Conservation (phyloP, 2,797 vertebrate species). For the Falco novaeseelandiae region DNA sequence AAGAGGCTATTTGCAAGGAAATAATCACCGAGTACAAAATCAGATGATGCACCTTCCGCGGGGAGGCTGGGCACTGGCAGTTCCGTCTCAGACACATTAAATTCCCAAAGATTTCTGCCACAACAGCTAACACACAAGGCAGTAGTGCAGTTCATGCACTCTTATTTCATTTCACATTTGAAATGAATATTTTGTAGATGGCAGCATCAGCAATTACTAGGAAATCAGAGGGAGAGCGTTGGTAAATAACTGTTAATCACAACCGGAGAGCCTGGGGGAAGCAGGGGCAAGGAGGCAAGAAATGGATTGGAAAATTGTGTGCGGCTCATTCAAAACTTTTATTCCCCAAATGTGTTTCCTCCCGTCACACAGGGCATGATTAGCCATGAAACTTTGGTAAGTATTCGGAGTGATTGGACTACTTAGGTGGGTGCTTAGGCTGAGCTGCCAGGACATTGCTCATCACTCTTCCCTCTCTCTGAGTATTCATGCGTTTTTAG, state of each 20-base stretch:
- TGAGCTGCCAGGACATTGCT: background rate
- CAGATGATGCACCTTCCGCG: background rate
- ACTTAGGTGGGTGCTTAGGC: background rate
- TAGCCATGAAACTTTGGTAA: slow-evolving; percentile 6
- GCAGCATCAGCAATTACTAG: slow-evolving; percentile 1
- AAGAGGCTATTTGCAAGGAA: slow-evolving; percentile 3
- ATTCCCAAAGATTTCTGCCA: slow-evolving; percentile 5
- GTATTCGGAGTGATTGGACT: slow-evolving; percentile 27
- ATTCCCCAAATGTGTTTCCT: slow-evolving; percentile 25
- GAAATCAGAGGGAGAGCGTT: slow-evolving; percentile 36
- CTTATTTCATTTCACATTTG: slow-evolving; percentile 25
- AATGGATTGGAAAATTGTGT: slow-evolving; percentile 11
- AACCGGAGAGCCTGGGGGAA: background rate
- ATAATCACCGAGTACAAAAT: background rate
- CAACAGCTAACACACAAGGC: background rate
- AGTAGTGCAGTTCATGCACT: background rate
- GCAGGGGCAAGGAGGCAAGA: slow-evolving; percentile 6
- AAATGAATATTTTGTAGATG: slow-evolving; percentile 39
- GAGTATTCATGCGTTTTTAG: background rate
- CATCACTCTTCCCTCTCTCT: background rate
- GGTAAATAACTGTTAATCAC: slow-evolving; percentile 49
- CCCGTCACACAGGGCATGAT: slow-evolving; percentile 20
- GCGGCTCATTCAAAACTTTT: background rate
- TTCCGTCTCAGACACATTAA: background rate
- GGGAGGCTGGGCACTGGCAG: background rate